phyloP scores from a whole-genome alignment of 2,113 vertebrate species.

The Mobula birostris region DNA sequence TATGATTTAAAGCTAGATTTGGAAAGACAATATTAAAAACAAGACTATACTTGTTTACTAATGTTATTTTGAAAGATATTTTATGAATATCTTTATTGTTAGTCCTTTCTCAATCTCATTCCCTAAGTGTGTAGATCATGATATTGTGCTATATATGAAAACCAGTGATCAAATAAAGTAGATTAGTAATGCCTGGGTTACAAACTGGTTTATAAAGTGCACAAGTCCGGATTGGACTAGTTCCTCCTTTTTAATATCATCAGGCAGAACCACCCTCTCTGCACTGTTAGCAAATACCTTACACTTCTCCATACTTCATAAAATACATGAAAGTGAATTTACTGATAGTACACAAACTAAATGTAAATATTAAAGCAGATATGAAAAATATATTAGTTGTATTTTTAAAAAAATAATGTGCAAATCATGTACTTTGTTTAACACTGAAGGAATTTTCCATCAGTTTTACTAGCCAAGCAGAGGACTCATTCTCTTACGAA shows the following conservation, averaged over 20 bases:
- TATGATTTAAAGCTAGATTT: constrained; percentile 2
- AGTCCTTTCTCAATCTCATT: background rate
- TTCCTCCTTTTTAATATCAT: background rate
- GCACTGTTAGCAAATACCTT: background rate
- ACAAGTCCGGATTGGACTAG: background rate
- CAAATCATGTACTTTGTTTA: background rate
- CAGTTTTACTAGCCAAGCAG: too few relatives aligned
- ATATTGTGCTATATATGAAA: background rate
- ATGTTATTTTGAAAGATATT: background rate
- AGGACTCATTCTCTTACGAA: too few relatives aligned
- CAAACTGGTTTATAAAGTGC: background rate
- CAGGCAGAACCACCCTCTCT: background rate
- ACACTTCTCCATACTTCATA: background rate
- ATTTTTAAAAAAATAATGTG: background rate
- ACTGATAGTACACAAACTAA: too few relatives aligned
- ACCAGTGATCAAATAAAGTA: background rate
- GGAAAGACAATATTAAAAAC: background rate
- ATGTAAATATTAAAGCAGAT: background rate
- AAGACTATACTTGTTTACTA: background rate
- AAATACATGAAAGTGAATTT: background rate
- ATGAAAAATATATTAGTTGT: background rate
- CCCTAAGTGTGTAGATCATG: background rate
- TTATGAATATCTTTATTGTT: background rate
- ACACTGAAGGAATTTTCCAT: background rate
- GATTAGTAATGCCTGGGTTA: background rate